Conservation (phyloP, 2,113 vertebrate species). For the Turnix velox region DNA sequence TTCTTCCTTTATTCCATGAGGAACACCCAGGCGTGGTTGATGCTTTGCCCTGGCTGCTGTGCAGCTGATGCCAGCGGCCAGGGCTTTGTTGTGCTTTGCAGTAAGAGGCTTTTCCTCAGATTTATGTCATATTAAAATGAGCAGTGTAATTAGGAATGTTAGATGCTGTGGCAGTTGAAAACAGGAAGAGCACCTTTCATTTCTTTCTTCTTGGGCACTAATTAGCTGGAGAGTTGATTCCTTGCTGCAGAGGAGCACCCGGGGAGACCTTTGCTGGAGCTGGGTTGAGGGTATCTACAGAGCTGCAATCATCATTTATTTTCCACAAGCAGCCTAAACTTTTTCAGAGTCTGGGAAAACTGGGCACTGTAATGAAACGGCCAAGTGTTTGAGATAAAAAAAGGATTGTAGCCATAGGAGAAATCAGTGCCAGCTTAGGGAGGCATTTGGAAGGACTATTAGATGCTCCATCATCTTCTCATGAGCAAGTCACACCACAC, state of each 20-base stretch:
- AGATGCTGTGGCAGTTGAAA: background rate
- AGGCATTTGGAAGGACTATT: background rate
- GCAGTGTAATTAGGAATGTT: background rate
- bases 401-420: background rate
- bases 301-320: background rate
- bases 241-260: background rate
- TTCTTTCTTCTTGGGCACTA: background rate
- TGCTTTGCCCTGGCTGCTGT: background rate
- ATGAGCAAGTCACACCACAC: background rate
- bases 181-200: background rate
- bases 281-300: background rate
- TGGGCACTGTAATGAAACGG: background rate
- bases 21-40: background rate
- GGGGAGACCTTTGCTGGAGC: background rate
- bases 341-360: background rate
- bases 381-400: background rate
- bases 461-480: background rate
- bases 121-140: background rate
- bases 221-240: background rate
- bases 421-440: background rate
- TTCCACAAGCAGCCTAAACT: background rate
- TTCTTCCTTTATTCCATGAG: background rate
- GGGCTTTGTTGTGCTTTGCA: background rate
- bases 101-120: background rate
- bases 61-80: background rate